These are phyloP conservation scores for Urocynchramus pylzowi DNA, from an alignment of 2,113 vertebrate genomes.

Conservation along the genomic window DNA sequence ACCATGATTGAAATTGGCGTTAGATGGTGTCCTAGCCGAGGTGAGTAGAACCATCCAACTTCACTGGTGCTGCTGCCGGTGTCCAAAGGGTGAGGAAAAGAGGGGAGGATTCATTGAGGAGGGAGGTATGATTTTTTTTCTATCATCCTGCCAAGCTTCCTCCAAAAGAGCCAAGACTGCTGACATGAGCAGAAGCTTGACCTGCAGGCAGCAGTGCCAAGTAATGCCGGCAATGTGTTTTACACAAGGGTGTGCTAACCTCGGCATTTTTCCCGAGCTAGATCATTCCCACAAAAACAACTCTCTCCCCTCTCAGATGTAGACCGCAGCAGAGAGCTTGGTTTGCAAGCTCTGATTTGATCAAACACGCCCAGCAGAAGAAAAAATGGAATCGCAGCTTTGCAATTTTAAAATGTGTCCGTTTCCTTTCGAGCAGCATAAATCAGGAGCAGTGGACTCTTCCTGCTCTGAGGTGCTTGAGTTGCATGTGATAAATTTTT, in stretches of 20 bases:
- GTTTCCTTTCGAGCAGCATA: background rate
- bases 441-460: background rate
- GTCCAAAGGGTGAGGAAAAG: background rate
- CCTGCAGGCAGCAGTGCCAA: conserved; percentile 48
- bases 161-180: conserved; percentile 24
- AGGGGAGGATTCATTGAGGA: background rate
- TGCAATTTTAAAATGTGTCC: background rate
- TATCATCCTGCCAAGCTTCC: conserved; percentile 5
- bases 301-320: background rate
- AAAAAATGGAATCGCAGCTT: background rate
- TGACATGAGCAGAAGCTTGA: conserved; percentile 47
- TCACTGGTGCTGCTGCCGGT: background rate
- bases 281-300: conserved; percentile 52
- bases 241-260: conserved; percentile 52
- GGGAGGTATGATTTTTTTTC: background rate
- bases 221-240: conserved; percentile 28
- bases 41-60: background rate
- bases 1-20: background rate
- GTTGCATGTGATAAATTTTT: background rate
- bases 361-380: conserved; percentile 22
- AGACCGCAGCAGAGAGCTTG: background rate
- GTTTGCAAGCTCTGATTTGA: conserved; percentile 33
- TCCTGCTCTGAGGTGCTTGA: background rate
- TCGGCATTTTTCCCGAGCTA: conserved; percentile 45
- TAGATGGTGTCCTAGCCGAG: background rate